Evolutionary conservation across 2,113 vertebrate species (phyloP), one percentile per base, ranked within the genome.

Genomic region (Lontra canadensis): DNA sequence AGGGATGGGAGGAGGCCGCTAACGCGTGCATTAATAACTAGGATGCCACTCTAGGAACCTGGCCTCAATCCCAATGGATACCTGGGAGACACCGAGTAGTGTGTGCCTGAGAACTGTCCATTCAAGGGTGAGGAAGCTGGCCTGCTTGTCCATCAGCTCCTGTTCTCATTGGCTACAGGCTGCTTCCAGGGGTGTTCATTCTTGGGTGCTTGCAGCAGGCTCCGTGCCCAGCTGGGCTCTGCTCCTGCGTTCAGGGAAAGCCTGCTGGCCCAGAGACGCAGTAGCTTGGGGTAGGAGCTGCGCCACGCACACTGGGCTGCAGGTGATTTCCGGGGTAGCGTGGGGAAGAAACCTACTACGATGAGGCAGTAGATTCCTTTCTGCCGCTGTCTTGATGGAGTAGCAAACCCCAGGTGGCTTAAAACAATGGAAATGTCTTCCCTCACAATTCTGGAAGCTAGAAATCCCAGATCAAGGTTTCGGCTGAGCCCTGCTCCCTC

Each of bases 241-340:
- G 20, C 44, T 23, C 65, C 67, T 61, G 59, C 23, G 6, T 36
- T 82, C 47, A 59, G 81, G 69, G n/a, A 34, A 36, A 17, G n/a
- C 36, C 47, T 15, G 10, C 4, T 6, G 29, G 21, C 31, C 39
- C n/a, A 78, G 14, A 86, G 69, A 55, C 26, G 2, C 0, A 0
- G 12, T 9, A 4, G 0, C 47, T 71, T 14, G 39, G 23, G 21
- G 3, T 76, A 34, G 17, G 49, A 93, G 34, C 44, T 4, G 4
- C 0, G 0, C 34, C 1, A 0, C 3, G 2, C n/a, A 21, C 7
- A 23, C 7, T 6, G 21, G 20, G 15, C 15, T 1, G 11, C 71
- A 36, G 67, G 39, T 5, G 39, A 18, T 36, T 12, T 11, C 34
- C 10, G 0, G 74, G 42, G 31, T 5, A 31, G n/a, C n/a, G n/a